Evolutionary conservation across 2,797 vertebrate genomes (phyloP).

Genomic region (Macropus fuliginosus): DNA sequence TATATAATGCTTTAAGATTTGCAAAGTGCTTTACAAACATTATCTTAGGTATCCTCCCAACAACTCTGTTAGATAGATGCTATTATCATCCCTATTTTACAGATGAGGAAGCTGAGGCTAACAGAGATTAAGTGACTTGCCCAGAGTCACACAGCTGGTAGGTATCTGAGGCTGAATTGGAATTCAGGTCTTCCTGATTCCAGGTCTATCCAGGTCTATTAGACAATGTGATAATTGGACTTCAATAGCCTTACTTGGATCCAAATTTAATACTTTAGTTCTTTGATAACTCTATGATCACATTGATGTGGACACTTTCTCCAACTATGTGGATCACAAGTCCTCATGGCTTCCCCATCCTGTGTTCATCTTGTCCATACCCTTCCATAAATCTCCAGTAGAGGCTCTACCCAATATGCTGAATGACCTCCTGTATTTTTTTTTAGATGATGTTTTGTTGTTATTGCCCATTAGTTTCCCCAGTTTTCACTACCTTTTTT

Average conservation of each 20-base stretch:
- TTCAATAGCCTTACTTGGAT: constrained; percentile 37
- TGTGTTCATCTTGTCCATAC: background rate
- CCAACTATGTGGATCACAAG: background rate
- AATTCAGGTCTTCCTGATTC: constrained; percentile 43
- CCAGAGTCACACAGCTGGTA: constrained; percentile 14
- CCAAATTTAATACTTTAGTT: background rate
- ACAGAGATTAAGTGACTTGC: constrained; percentile 13
- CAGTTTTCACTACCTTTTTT: background rate
- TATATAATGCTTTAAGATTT: background rate
- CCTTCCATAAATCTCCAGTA: background rate
- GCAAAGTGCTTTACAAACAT: background rate
- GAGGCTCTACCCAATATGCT: background rate
- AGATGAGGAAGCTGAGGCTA: background rate
- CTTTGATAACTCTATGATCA: background rate
- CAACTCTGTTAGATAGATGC: background rate
- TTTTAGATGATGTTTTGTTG: background rate
- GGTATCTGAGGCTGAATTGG: constrained; percentile 9
- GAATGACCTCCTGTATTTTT: background rate
- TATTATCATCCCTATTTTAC: constrained; percentile 13
- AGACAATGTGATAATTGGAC: constrained; percentile 36
- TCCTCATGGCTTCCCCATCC: background rate
- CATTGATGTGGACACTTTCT: background rate
- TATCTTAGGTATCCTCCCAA: constrained; percentile 13
- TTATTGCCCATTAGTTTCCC: background rate
- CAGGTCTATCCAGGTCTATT: constrained; percentile 14